phyloP scores from a whole-genome alignment of 2,113 vertebrate genomes.

The Barnardius zonarius region DNA sequence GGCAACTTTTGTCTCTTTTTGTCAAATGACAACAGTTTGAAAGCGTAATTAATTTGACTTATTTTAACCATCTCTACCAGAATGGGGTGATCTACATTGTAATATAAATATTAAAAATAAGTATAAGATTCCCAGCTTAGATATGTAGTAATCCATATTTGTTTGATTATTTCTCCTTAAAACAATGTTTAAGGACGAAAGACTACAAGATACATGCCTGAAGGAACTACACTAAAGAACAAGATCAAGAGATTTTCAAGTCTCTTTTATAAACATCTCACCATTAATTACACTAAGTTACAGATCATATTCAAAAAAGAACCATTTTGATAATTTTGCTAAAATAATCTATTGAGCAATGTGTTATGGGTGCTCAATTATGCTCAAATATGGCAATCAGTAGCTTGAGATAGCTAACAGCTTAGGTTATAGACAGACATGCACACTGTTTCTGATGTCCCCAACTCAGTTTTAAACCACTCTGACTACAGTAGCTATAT shows the following conservation, averaged over 20 bases:
- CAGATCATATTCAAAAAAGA: background rate
- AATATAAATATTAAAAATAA: background rate
- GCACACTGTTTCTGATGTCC: background rate
- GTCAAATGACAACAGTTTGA: background rate
- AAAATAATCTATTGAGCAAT: background rate
- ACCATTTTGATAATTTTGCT: background rate
- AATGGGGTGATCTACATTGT: background rate
- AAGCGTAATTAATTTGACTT: background rate
- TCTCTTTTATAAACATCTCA: background rate
- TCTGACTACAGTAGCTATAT: background rate
- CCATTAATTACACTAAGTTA: background rate
- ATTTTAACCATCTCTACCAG: background rate
- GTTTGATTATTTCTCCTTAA: background rate
- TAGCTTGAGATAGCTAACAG: background rate
- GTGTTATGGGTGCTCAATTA: background rate
- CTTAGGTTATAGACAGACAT: background rate
- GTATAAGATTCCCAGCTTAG: background rate
- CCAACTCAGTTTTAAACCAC: background rate
- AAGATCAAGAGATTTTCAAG: background rate
- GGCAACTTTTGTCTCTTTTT: background rate
- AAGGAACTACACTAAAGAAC: background rate
- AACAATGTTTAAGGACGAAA: background rate
- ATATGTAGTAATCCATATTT: background rate
- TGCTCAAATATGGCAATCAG: background rate
- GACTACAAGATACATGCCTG: background rate